Percentiles rank a stretch among this genome's conserved stretches.
Conservation (phyloP, 2,888 invertebrate species). For the Sialis lutaria region DNA sequence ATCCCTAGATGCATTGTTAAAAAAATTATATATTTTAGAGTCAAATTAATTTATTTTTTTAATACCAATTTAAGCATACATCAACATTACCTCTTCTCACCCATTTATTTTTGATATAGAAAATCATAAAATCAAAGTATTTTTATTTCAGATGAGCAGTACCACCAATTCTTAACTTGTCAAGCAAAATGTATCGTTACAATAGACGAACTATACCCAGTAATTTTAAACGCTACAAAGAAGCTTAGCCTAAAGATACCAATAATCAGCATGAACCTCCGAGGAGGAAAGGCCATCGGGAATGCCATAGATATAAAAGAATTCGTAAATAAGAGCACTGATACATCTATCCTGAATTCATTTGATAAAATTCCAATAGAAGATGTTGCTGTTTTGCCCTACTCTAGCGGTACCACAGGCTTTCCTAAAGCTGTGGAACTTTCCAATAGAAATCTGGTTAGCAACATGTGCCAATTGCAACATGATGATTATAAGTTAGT, state of each 20-base stretch:
- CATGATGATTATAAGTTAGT: slow-evolving; percentile 1
- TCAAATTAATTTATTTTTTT: too few relatives aligned
- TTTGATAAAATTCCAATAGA: slow-evolving; percentile 30
- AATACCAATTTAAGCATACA: too few relatives aligned
- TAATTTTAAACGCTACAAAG: slow-evolving; percentile 28
- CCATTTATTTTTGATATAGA: too few relatives aligned
- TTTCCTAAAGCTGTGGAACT: slow-evolving; percentile 58
- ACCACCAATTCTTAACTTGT: slow-evolving; percentile 41
- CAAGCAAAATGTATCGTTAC: slow-evolving; percentile 47
- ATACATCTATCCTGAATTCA: slow-evolving; percentile 30
- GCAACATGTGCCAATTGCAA: slow-evolving; percentile 22
- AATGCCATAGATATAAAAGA: slow-evolving; percentile 42
- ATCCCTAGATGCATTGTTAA: too few relatives aligned
- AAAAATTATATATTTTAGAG: too few relatives aligned
- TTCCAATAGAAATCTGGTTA: slow-evolving; percentile 36
- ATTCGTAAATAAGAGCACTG: slow-evolving; percentile 30
- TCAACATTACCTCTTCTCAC: too few relatives aligned
- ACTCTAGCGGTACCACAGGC: slow-evolving; percentile 78
- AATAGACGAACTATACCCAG: slow-evolving; percentile 31
- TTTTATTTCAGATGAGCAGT: slow-evolving; percentile 42
- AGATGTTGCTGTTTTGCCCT: slow-evolving; percentile 54
- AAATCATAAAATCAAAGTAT: too few relatives aligned
- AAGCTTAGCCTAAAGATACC: slow-evolving; percentile 26
- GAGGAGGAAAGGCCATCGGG: slow-evolving; percentile 27
- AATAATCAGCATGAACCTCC: slow-evolving; percentile 33